These are phyloP conservation scores for Sciurus vulgaris DNA, from an alignment of 2,797 vertebrate species.

Conservation along the genomic window DNA sequence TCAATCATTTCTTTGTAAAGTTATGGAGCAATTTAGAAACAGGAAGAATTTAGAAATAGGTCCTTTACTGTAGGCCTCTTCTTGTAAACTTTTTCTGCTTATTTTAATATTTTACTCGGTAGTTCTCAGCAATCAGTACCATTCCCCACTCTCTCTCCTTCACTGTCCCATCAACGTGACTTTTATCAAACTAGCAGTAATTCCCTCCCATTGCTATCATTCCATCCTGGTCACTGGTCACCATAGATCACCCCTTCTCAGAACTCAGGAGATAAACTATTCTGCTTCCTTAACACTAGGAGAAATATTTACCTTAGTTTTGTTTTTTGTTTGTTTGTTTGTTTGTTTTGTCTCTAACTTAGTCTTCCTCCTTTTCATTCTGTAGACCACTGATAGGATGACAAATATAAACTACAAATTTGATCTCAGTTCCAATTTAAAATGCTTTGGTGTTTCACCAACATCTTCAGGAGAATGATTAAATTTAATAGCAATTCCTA, in stretches of 20 bases:
- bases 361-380: neutral
- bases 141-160: neutral
- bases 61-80: neutral
- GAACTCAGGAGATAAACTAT: neutral
- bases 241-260: neutral
- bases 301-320: neutral
- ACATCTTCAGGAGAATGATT: neutral
- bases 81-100: neutral
- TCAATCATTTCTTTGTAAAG: neutral
- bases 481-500: neutral
- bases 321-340: no score
- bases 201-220: neutral
- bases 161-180: neutral
- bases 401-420: neutral
- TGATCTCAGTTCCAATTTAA: constrained; percentile 10
- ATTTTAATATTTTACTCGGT: neutral
- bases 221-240: neutral
- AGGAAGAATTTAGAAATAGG: constrained; percentile 7
- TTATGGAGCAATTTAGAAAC: neutral
- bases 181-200: neutral
- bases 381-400: neutral
- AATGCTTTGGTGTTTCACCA: neutral
- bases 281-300: neutral
- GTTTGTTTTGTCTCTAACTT: neutral
- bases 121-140: neutral